phyloP scores from a whole-genome alignment of 1,140 invertebrate species.

The Nephotettix cincticeps region DNA sequence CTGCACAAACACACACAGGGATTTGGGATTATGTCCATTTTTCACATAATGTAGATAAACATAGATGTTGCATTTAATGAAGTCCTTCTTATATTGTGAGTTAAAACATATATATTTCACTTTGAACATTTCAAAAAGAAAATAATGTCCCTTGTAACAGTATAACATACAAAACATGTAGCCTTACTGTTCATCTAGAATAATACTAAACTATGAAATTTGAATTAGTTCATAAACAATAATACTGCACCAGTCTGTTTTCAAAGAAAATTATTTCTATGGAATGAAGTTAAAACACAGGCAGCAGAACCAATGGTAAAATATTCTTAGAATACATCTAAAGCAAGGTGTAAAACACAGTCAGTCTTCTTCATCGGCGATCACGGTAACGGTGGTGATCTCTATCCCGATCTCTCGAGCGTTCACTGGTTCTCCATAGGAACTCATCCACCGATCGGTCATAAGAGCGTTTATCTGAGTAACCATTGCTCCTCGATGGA shows the following conservation, averaged over 20 bases:
- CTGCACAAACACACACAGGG: background rate
- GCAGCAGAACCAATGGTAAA: background rate
- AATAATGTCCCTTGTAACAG: background rate
- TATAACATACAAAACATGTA: background rate
- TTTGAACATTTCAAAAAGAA: background rate
- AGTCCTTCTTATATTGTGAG: too few species aligned
- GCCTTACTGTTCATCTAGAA: background rate
- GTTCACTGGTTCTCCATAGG: constrained; percentile 68
- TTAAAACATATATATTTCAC: background rate
- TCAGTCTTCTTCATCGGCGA: constrained; percentile 32
- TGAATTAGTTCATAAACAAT: background rate
- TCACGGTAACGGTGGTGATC: constrained; percentile 42
- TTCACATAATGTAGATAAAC: too few species aligned
- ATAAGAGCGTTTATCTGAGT: constrained; percentile 73
- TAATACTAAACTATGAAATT: background rate
- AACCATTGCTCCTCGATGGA: constrained; percentile 53
- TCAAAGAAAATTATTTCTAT: background rate
- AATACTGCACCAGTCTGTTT: background rate
- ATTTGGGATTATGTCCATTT: background rate
- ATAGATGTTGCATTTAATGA: too few species aligned
- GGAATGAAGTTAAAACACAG: constrained; percentile 6
- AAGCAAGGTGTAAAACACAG: background rate
- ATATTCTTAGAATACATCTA: background rate
- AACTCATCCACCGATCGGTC: constrained; percentile 90
- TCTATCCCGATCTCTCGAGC: constrained; percentile 53